Percentiles rank a stretch among this genome's conserved stretches.
Evolutionary conservation across 1,140 invertebrate genomes (phyloP).

Genomic region (Drosophila melanica): DNA sequence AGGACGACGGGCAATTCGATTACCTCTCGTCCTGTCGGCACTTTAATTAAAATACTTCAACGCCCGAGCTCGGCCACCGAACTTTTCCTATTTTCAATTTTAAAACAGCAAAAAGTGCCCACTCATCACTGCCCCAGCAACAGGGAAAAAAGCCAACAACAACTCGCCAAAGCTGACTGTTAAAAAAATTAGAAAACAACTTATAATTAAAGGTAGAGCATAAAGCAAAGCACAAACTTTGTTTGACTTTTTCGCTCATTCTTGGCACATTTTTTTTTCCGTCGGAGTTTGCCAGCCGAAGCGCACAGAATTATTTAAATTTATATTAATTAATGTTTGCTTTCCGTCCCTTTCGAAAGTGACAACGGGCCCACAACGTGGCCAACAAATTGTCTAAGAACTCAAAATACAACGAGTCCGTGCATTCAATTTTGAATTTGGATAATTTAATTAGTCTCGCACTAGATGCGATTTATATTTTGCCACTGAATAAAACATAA

Average conservation of each 20-base stretch:
- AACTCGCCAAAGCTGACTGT: slow-evolving; percentile 22
- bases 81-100: slow-evolving; percentile 71
- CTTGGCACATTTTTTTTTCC: slow-evolving; percentile 20
- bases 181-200: slow-evolving; percentile 51
- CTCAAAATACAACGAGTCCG: slow-evolving; percentile 31
- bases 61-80: slow-evolving; percentile 41
- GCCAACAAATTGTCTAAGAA: slow-evolving; percentile 10
- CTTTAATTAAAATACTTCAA: slow-evolving; percentile 75
- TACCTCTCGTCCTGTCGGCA: slow-evolving; percentile 35
- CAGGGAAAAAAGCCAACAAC: neutral
- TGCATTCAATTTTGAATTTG: slow-evolving; percentile 29
- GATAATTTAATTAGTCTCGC: slow-evolving; percentile 60
- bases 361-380: slow-evolving; percentile 3
- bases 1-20: slow-evolving; percentile 21
- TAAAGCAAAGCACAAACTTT: slow-evolving; percentile 54
- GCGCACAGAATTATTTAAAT: slow-evolving; percentile 60
- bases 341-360: slow-evolving; percentile 46
- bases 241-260: slow-evolving; percentile 46
- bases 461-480: slow-evolving; percentile 17
- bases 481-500: neutral
- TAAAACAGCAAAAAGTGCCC: slow-evolving; percentile 37
- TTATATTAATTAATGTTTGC: slow-evolving; percentile 78
- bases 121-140: slow-evolving; percentile 25
- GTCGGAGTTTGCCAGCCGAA: neutral
- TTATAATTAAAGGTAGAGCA: slow-evolving; percentile 75